phyloP scores from a whole-genome alignment of 2,888 invertebrate species.

The Morpho deidamia region DNA sequence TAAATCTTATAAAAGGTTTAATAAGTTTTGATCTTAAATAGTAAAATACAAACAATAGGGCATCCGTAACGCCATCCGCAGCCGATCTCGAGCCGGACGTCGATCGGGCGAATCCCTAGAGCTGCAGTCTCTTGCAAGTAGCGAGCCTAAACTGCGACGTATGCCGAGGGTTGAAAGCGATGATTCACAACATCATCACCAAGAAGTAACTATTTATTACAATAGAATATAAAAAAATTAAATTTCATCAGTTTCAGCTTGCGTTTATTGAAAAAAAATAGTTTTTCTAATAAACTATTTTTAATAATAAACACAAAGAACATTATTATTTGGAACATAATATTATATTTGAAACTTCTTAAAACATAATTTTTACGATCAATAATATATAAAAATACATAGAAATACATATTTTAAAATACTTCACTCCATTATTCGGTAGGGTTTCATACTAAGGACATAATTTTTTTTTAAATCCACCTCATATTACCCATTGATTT shows the following conservation, averaged over 20 bases:
- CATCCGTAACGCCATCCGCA: constrained; percentile 78
- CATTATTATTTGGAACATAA: too few species aligned
- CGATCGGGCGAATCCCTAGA: constrained; percentile 83
- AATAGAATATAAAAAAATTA: not conserved
- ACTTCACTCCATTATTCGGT: too few species aligned
- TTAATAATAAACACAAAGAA: too few species aligned
- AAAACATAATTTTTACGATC: too few species aligned
- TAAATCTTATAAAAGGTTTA: too few species aligned
- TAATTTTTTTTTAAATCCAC: not conserved
- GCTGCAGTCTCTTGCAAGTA: constrained; percentile 52
- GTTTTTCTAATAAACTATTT: too few species aligned
- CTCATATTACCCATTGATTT: not conserved
- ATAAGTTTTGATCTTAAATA: not conserved
- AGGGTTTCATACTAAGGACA: too few species aligned
- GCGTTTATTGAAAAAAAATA: too few species aligned
- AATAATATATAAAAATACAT: too few species aligned
- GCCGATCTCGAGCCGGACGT: constrained; percentile 73
- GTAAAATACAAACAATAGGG: constrained; percentile 61
- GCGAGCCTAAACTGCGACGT: constrained; percentile 79
- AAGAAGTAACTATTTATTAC: constrained; percentile 39
- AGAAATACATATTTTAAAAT: too few species aligned
- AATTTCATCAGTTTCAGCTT: too few species aligned
- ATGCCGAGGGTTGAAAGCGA: constrained; percentile 88
- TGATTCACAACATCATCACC: constrained; percentile 75
- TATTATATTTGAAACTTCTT: too few species aligned